Evolutionary conservation across 2,888 invertebrate species (phyloP).

Genomic region (Steinernema carpocapsae): DNA sequence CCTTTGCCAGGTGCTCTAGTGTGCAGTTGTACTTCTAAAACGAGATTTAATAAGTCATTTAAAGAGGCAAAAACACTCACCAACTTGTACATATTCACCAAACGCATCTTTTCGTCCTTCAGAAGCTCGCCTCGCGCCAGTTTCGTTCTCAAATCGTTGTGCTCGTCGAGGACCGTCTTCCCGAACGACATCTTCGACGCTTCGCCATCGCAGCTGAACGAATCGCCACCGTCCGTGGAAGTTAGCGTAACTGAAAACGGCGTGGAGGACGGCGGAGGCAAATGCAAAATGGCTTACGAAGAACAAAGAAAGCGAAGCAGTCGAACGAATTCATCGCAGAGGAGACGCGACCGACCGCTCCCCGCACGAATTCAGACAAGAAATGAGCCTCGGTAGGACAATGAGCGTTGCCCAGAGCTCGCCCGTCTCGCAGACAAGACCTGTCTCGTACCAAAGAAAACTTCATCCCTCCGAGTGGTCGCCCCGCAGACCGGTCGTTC

Average conservation of each 20-base stretch:
- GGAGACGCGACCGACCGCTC: background rate
- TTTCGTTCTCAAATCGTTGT: background rate
- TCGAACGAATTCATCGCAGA: background rate
- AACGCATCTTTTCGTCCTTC: background rate
- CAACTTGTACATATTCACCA: background rate
- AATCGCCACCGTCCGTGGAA: background rate
- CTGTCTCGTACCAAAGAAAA: background rate
- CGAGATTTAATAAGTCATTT: background rate
- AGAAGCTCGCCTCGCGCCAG: background rate
- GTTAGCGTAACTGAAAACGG: background rate
- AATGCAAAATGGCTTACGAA: background rate
- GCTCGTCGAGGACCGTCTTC: background rate
- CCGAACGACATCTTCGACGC: background rate
- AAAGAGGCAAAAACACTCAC: background rate
- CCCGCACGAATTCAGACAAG: background rate
- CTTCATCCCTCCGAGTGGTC: background rate
- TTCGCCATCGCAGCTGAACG: background rate
- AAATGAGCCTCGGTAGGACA: no score
- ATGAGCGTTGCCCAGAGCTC: background rate
- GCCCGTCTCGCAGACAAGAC: background rate
- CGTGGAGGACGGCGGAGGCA: background rate
- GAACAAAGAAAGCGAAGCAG: background rate
- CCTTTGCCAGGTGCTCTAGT: background rate
- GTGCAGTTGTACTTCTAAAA: constrained; percentile 18
- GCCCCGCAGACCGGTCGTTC: no score